These are phyloP conservation scores for Lycophotia porphyrea DNA, from an alignment of 2,888 invertebrate genomes.

Conservation along the genomic window DNA sequence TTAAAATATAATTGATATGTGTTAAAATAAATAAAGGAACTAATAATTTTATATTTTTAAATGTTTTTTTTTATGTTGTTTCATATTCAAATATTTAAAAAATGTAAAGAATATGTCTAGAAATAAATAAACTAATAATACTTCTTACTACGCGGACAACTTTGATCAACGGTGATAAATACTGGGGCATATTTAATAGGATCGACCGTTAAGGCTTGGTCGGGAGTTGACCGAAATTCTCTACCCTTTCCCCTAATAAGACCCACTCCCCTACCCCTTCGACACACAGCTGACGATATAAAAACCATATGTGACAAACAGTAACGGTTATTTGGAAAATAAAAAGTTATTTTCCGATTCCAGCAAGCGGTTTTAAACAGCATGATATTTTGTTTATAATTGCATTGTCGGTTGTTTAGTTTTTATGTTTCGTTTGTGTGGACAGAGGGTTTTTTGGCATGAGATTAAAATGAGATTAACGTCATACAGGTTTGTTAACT, in stretches of 20 bases:
- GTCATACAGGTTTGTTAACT: not conserved
- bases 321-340: conserved; percentile 22
- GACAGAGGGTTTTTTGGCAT: not conserved
- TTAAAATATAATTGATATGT: too few species aligned
- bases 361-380: conserved; percentile 5
- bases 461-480: not conserved
- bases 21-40: too few species aligned
- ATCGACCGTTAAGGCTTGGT: conserved; percentile 18
- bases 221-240: not conserved
- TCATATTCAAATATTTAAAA: too few species aligned
- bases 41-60: too few species aligned
- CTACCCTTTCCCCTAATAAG: conserved; percentile 3
- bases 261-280: not conserved
- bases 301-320: conserved; percentile 46
- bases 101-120: too few species aligned
- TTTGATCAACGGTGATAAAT: conserved; percentile 34
- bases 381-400: conserved; percentile 17
- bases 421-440: not conserved
- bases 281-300: conserved; percentile 20
- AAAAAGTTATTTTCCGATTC: conserved; percentile 34
- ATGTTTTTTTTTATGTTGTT: too few species aligned
- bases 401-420: not conserved
- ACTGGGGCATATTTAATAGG: conserved; percentile 42
- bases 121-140: too few species aligned
- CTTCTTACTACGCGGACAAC: not conserved